Base-by-base conservation (phyloP, 2,888 invertebrate species). In the Caenorhabditis sp. region DNA sequence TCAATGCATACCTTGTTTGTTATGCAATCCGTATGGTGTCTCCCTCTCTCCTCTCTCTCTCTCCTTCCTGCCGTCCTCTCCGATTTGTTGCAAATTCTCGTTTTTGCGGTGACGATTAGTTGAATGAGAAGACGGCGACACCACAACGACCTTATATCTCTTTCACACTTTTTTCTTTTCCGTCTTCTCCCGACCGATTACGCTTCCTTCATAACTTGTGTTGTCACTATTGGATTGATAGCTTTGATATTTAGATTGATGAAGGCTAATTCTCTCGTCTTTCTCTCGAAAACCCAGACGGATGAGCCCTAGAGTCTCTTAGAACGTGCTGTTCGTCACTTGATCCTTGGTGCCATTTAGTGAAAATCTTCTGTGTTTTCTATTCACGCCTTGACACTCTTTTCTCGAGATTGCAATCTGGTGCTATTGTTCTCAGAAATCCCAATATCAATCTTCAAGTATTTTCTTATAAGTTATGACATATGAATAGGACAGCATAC, bases 1-100 rank as follows among this genome's bases (percentile, higher is more conserved):
- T 2, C 26, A 61, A 61, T 61, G 61, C 61, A 61, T 61, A 47
- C 61, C 61, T 61, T 61, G 61, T 61, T 61, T 61, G 61, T 61
- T 61, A 61, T 61, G 44, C 61, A 61, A 61, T 61, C n/a, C n/a
- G n/a, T n/a, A n/a, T n/a, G n/a, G n/a, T n/a, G n/a, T n/a, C n/a
- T n/a, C n/a, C n/a, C n/a, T n/a, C n/a, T n/a, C n/a, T n/a, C n/a
- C n/a, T 22, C 47, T 47, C 9, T 28, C 18, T 24, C 22, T 15
- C 22, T 15, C 4, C 9, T 35, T 35, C 32, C 15, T 15, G 18
- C 24, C 18, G 9, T 24, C 4, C 40, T 24, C 60, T 37, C 37
- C 60, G 37, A 60, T 60, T 61, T 61, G 61, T 47, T 44, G 47
- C 61, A 61, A 61, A 24, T 47, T 61, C 61, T 22, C 61, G 61